Percentiles rank a stretch among this genome's conserved stretches.
These are phyloP conservation scores for Chelmon rostratus DNA, from an alignment of 2,797 vertebrate species.

Conservation along the genomic window DNA sequence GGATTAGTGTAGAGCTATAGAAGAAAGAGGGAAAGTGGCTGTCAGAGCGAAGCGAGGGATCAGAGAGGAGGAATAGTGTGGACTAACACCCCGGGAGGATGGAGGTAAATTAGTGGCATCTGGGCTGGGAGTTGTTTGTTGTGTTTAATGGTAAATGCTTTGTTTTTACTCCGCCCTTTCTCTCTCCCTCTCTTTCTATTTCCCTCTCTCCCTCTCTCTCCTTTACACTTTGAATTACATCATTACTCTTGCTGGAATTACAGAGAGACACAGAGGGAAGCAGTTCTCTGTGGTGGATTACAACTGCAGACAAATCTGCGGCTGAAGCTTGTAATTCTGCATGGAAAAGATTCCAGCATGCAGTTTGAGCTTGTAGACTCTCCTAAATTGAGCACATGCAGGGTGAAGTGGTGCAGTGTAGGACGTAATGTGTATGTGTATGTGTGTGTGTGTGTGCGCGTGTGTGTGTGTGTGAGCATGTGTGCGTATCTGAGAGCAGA, in stretches of 20 bases:
- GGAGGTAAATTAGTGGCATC: slow-evolving; percentile 70
- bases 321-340: slow-evolving; percentile 59
- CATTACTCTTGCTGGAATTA: slow-evolving; percentile 56
- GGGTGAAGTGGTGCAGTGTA: slow-evolving; percentile 27
- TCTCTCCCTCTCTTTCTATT: slow-evolving; percentile 18
- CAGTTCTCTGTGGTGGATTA: slow-evolving; percentile 45
- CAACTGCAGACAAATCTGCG: slow-evolving; percentile 41
- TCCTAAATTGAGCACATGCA: slow-evolving; percentile 42
- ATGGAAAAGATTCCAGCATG: slow-evolving; percentile 39
- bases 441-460: slow-evolving; percentile 13
- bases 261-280: slow-evolving; percentile 26
- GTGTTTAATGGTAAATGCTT: slow-evolving; percentile 66
- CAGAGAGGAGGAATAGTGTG: slow-evolving; percentile 59
- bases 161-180: slow-evolving; percentile 50
- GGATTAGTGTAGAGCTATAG: slow-evolving; percentile 76
- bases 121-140: slow-evolving; percentile 62
- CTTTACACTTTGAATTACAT: slow-evolving; percentile 43
- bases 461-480: slow-evolving; percentile 2
- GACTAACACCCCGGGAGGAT: slow-evolving; percentile 54
- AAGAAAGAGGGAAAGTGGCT: slow-evolving; percentile 75
- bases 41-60: slow-evolving; percentile 75
- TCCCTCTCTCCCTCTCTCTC: background rate
- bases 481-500: no score
- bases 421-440: slow-evolving; percentile 2
- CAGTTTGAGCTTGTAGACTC: slow-evolving; percentile 44